These are phyloP conservation scores for Ovibos moschatus DNA, from an alignment of 2,113 vertebrate species.

Conservation along the genomic window DNA sequence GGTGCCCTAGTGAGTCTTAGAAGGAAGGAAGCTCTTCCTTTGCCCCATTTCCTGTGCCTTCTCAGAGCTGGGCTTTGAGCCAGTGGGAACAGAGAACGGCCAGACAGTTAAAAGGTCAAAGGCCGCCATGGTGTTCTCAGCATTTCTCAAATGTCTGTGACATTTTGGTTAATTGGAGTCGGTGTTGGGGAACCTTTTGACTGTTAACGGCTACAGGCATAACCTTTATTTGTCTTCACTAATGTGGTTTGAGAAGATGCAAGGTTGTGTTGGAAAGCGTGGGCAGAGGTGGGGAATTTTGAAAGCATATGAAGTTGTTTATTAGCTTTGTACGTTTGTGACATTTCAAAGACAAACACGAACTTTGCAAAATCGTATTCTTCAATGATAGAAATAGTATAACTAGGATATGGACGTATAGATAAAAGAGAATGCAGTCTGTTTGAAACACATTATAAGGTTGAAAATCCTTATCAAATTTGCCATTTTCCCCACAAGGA, in stretches of 20 bases:
- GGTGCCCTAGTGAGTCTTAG: neutral
- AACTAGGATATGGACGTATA: neutral
- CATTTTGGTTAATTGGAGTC: conserved; percentile 18
- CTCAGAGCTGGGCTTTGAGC: neutral
- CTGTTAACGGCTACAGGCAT: neutral
- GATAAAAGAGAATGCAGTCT: neutral
- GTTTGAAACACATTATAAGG: neutral
- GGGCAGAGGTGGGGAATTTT: conserved; percentile 32
- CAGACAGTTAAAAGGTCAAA: neutral
- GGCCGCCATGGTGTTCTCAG: neutral
- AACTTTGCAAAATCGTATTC: neutral
- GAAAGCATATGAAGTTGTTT: neutral
- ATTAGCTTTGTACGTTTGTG: neutral
- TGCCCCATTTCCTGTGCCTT: neutral
- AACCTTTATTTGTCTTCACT: conserved; percentile 20
- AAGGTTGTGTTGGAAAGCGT: neutral
- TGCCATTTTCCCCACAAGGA: neutral
- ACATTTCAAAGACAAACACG: neutral
- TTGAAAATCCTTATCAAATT: neutral
- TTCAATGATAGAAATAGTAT: neutral
- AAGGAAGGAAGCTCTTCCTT: neutral
- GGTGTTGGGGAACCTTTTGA: conserved; percentile 21
- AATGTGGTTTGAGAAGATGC: conserved; percentile 2
- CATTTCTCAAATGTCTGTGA: conserved; percentile 39
- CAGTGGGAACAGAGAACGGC: neutral